Percentiles rank a stretch among this genome's conserved stretches.
Evolutionary conservation across 1,140 invertebrate genomes (phyloP).

Genomic region (Drosophila kurseongensis): DNA sequence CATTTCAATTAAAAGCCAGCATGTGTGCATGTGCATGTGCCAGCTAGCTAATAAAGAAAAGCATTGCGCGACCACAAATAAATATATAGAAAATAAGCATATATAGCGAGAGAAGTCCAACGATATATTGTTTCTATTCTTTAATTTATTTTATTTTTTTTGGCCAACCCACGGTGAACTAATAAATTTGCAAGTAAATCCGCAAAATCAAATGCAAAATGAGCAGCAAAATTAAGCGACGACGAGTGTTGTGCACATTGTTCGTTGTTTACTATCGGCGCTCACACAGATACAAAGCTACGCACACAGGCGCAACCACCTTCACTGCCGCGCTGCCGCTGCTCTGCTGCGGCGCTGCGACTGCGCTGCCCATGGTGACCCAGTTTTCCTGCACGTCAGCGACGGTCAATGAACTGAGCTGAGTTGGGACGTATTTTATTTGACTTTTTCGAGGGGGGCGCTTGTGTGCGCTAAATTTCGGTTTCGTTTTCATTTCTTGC

Average conservation of each 20-base stretch:
- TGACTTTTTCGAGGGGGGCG: constrained; percentile 57
- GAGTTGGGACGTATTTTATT: constrained; percentile 34
- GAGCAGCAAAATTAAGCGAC: constrained; percentile 17
- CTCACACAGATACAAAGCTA: constrained; percentile 28
- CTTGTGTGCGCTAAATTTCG: constrained; percentile 75
- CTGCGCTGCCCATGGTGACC: constrained; percentile 65
- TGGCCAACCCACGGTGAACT: constrained; percentile 18
- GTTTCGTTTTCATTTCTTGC: constrained; percentile 83
- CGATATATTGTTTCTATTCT: constrained; percentile 9
- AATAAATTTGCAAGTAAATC: constrained; percentile 37
- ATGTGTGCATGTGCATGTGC: constrained; percentile 36
- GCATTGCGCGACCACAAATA: constrained; percentile 14
- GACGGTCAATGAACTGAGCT: constrained; percentile 79
- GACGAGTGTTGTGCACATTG: constrained; percentile 11
- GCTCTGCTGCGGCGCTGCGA: constrained; percentile 9
- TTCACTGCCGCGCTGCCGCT: constrained; percentile 51
- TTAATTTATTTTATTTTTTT: neutral
- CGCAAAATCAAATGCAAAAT: constrained; percentile 63
- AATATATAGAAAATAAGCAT: constrained; percentile 40
- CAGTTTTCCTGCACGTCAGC: constrained; percentile 67
- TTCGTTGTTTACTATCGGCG: constrained; percentile 70
- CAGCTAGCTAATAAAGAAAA: constrained; percentile 57
- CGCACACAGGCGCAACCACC: constrained; percentile 42
- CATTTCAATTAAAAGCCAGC: constrained; percentile 78
- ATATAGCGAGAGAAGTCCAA: constrained; percentile 40